Percentiles rank a stretch among this genome's conserved stretches.
phyloP scores from a whole-genome alignment of 2,888 invertebrate species.

The Balanococcus diminutus region DNA sequence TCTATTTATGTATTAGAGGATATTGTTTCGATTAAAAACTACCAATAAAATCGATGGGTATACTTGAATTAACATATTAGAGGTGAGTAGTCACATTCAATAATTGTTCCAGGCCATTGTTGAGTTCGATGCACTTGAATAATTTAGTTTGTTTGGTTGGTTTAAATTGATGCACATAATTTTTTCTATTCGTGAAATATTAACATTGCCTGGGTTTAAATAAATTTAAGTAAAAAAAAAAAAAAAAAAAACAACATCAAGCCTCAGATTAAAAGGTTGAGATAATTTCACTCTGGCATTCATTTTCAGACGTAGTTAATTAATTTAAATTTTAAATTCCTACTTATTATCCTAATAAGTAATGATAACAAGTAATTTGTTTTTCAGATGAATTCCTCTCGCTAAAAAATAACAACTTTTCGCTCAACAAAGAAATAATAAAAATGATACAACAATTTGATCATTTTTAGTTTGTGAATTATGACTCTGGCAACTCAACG shows the following conservation, averaged over 20 bases:
- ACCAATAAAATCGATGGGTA: neutral
- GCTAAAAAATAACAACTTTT: too few relatives aligned
- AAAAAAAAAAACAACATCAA: too few relatives aligned
- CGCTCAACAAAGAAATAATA: too few relatives aligned
- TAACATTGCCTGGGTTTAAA: neutral
- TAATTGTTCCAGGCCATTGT: conserved; percentile 1
- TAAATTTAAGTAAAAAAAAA: too few relatives aligned
- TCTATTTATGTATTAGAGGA: neutral
- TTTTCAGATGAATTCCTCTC: neutral
- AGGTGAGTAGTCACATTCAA: neutral
- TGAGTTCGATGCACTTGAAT: conserved; percentile 14
- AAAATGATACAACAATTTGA: neutral
- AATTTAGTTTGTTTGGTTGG: neutral
- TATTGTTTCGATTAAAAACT: neutral
- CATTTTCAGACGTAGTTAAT: too few relatives aligned
- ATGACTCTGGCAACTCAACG: neutral
- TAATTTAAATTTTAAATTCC: neutral
- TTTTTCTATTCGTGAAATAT: neutral
- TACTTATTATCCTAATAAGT: neutral
- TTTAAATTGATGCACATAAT: neutral
- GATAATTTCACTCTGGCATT: too few relatives aligned
- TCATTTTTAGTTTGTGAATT: neutral
- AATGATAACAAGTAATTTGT: neutral
- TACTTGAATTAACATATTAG: neutral
- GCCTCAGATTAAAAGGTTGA: neutral